Conservation (phyloP, 2,888 invertebrate genomes). For the Pollenia griseotomentosa region DNA sequence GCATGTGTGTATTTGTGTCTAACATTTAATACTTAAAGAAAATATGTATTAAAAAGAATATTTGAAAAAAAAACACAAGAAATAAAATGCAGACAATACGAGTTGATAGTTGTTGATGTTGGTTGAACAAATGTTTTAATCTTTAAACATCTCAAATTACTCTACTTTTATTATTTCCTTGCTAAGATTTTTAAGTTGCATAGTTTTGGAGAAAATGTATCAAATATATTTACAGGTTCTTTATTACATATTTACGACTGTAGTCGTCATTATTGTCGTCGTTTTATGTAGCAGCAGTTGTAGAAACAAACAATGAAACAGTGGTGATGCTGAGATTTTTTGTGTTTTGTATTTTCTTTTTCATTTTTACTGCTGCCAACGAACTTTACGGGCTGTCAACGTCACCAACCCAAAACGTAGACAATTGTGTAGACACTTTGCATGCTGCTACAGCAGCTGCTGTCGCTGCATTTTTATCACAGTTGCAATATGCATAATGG, state of each 20-base stretch:
- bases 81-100: conserved; percentile 51
- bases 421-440: conserved; percentile 60
- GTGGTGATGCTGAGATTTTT: conserved; percentile 29
- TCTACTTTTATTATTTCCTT: conserved; percentile 17
- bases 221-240: not conserved
- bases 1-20: not conserved
- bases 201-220: conserved; percentile 6
- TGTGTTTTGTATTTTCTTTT: not conserved
- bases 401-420: conserved; percentile 50
- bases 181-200: not conserved
- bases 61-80: not conserved
- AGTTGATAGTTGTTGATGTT: conserved; percentile 26
- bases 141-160: conserved; percentile 47
- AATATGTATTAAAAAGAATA: not conserved
- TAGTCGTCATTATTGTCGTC: not conserved
- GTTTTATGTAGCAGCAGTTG: conserved; percentile 1
- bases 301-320: conserved; percentile 34
- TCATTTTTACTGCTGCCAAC: conserved; percentile 59
- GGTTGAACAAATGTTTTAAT: conserved; percentile 40
- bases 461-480: conserved; percentile 29
- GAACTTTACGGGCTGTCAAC: conserved; percentile 63
- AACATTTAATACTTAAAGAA: conserved; percentile 33
- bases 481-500: conserved; percentile 51
- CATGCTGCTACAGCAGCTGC: conserved; percentile 36
- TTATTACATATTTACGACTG: not conserved